phyloP scores from a whole-genome alignment of 2,888 invertebrate genomes.

The Uropetala carovei region DNA sequence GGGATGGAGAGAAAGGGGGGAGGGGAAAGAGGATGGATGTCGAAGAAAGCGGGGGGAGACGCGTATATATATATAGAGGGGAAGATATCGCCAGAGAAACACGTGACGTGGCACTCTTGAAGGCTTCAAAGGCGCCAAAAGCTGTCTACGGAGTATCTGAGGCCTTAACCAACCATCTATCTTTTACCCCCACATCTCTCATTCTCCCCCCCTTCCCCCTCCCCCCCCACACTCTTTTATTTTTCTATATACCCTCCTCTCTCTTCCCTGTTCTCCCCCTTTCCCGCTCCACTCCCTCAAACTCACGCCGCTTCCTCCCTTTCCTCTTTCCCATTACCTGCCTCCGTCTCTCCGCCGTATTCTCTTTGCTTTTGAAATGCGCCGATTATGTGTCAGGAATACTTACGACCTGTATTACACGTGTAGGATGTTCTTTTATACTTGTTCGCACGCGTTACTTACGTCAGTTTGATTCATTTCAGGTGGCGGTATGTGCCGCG shows the following conservation, averaged over 20 bases:
- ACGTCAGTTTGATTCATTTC: too few species aligned
- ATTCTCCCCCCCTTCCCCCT: neutral
- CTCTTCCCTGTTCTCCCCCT: neutral
- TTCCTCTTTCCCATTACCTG: neutral
- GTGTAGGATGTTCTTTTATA: neutral
- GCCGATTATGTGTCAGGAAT: slow-evolving; percentile 30
- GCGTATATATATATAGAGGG: neutral
- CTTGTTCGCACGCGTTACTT: neutral
- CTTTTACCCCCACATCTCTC: neutral
- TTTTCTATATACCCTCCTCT: neutral
- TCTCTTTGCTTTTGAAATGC: neutral
- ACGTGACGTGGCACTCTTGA: slow-evolving; percentile 27
- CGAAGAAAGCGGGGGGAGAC: neutral
- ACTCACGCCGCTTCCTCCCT: neutral
- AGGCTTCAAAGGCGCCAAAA: slow-evolving; percentile 52
- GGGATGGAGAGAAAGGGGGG: neutral
- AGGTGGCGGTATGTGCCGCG: too few species aligned
- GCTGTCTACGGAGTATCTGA: slow-evolving; percentile 10
- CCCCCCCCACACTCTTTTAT: neutral
- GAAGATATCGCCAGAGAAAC: slow-evolving; percentile 13
- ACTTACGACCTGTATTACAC: neutral
- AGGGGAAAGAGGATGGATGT: neutral
- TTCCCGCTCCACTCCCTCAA: neutral
- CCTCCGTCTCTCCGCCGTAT: neutral
- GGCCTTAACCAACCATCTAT: slow-evolving; percentile 41